phyloP scores from a whole-genome alignment of 2,888 invertebrate species.

The Dioctria rufipes region DNA sequence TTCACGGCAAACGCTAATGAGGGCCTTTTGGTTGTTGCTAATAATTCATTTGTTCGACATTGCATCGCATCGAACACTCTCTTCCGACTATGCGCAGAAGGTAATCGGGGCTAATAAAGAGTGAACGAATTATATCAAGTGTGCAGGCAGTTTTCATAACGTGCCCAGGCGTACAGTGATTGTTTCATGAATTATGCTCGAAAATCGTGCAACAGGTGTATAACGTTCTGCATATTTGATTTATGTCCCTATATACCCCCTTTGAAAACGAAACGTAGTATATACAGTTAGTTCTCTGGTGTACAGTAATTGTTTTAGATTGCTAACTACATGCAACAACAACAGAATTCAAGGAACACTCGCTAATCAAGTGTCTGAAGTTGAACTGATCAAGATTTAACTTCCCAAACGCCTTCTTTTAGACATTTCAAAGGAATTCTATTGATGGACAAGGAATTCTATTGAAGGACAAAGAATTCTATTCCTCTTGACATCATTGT shows the following conservation, averaged over 20 bases:
- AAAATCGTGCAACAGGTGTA: constrained; percentile 36
- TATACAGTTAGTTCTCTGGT: not conserved
- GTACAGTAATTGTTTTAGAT: constrained; percentile 33
- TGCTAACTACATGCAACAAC: constrained; percentile 6
- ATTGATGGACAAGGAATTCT: too few relatives aligned
- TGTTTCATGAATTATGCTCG: constrained; percentile 35
- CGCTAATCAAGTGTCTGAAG: not conserved
- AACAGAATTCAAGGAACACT: not conserved
- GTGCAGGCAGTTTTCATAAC: constrained; percentile 37
- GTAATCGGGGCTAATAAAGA: constrained; percentile 5
- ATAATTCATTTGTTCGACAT: constrained; percentile 46
- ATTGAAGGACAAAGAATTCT: too few relatives aligned
- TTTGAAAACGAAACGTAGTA: not conserved
- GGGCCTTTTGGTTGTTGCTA: constrained; percentile 36
- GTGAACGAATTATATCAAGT: constrained; percentile 40
- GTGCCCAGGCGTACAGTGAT: constrained; percentile 24
- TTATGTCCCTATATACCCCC: not conserved
- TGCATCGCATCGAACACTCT: constrained; percentile 10
- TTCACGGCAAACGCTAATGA: constrained; percentile 43
- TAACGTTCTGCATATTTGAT: constrained; percentile 16
- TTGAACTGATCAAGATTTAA: not conserved
- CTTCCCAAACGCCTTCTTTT: too few relatives aligned
- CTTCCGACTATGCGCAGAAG: not conserved
- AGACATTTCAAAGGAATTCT: too few relatives aligned
- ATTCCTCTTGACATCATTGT: too few relatives aligned